Percentiles rank a stretch among this genome's conserved stretches.
phyloP scores from a whole-genome alignment of 2,113 vertebrate genomes.

The Rafetus swinhoei region DNA sequence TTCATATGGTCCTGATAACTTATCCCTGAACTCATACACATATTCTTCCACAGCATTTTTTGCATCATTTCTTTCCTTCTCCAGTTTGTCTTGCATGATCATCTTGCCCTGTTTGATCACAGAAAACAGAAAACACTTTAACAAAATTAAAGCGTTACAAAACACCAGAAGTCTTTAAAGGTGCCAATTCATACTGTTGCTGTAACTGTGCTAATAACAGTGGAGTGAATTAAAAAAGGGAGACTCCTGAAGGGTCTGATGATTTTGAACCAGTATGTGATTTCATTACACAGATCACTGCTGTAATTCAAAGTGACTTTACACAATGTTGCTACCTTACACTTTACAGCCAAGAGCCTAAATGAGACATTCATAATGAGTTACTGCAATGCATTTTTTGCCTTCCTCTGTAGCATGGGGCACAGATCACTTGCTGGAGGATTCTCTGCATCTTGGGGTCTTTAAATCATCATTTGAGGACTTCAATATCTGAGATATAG shows the following conservation, averaged over 20 bases:
- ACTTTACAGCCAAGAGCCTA: background rate
- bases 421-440: too few relatives aligned
- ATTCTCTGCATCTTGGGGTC: too few relatives aligned
- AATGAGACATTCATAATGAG: background rate
- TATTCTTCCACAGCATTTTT: slow-evolving; percentile 88
- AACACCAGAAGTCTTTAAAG: background rate
- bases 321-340: background rate
- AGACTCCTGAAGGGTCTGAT: background rate
- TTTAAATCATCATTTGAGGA: too few relatives aligned
- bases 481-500: too few relatives aligned
- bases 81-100: slow-evolving; percentile 85
- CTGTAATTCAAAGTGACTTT: background rate
- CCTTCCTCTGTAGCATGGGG: too few relatives aligned
- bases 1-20: slow-evolving; percentile 81
- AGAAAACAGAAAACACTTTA: background rate
- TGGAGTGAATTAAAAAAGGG: background rate
- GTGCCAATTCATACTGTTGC: background rate
- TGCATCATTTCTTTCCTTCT: slow-evolving; percentile 85
- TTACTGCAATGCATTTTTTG: too few relatives aligned
- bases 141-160: background rate
- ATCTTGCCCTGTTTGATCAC: slow-evolving; percentile 79
- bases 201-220: background rate
- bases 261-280: background rate
- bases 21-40: slow-evolving; percentile 85
- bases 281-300: background rate